Base-by-base conservation (phyloP, 2,113 vertebrate species). In the Pteruthius melanotis region DNA sequence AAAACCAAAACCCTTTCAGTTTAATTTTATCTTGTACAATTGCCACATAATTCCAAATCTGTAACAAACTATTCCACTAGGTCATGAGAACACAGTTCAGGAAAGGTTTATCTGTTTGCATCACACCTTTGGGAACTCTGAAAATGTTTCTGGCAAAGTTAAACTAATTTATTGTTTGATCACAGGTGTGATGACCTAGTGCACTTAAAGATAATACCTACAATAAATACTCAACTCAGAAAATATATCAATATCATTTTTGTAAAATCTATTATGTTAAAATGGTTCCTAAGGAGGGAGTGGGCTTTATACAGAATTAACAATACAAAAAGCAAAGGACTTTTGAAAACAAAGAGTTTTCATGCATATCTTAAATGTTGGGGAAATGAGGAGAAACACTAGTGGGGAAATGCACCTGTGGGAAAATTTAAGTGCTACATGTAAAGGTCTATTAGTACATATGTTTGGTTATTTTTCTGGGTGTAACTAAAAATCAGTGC, bases 371-470 rank as follows among this genome's bases (percentile, higher is more conserved):
- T 57, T 70, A 59, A 75, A 42, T 59, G 40, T 54, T 63, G 49
- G 7, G 15, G 15, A 6, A 40, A 4, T 9, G 18, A 89, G 26
- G 20, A 86, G 31, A 70, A 93, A 63, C 20, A 19, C 33, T 9
- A 75, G 42, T 15, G 28, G 59, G 24, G 60, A 63, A 71, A 54
- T 37, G 15, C 23, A 44, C 23, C 8, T 7, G 24, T 40, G 56
- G 28, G 27, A 81, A n/a, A 59, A 78, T 13, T 22, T 7, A 57
- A 52, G 37, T 28, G 24, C 31, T 42, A 20, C 2, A 1, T 0
- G 0, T 35, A 54, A 54, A 76, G 8, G 9, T 37, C 24, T 52
- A 16, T 57, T 72, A 8, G 60, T 71, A 7, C 1, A 0, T 47
- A 27, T 6, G 2, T 77, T 68, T 72, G 22, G 11, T 77, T 65